Evolutionary conservation across 2,888 invertebrate genomes (phyloP), one percentile per base, ranked within the genome.

Genomic region (Monopis laevigella): DNA sequence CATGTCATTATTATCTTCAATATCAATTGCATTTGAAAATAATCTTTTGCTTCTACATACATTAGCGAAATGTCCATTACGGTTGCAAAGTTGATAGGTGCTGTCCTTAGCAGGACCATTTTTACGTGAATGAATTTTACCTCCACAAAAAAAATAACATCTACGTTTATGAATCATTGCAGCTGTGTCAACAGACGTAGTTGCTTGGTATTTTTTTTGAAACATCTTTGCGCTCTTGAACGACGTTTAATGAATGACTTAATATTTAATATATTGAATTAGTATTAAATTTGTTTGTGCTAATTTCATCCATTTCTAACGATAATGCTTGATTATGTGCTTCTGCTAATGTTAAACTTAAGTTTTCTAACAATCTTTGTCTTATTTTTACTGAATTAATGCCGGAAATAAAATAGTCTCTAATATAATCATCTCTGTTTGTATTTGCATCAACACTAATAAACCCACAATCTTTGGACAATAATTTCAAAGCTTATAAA

Each of bases 1-100:
- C 6, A 7, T 7, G 24, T 24, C 24, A 46, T 46, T 42, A 43
- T 46, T 47, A n/a, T n/a, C n/a, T 45, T 47, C 43, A 42, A 40
- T 26, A 28, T 10, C 13, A 3, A 26, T 4, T 24, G 11, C 21
- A 13, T 19, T 34, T 3, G 13, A 34, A 16, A 16, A 14, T 34
- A 14, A 14, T n/a, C 16, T n/a, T 14, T 12, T 14, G n/a, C 34
- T 34, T 34, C 16, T 34, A 17, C 34, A 34, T 16, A 34, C 34
- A 12, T 13, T 34, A 16, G 34, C 34, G 16, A 14, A 18, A 16
- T 34, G 34, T 16, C 34, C 34, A 13, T 34, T 34, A 13, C 16
- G 12, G 34, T 34, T 34, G 16, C 34, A 34, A n/a, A 34, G 13
- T 17, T 34, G 34, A 34, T 16, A 34, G 16, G 16, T 34, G n/a